Percentiles rank a stretch among this genome's conserved stretches.
Evolutionary conservation across 2,888 invertebrate genomes (phyloP).

Genomic region (Mactromeris polynyma): DNA sequence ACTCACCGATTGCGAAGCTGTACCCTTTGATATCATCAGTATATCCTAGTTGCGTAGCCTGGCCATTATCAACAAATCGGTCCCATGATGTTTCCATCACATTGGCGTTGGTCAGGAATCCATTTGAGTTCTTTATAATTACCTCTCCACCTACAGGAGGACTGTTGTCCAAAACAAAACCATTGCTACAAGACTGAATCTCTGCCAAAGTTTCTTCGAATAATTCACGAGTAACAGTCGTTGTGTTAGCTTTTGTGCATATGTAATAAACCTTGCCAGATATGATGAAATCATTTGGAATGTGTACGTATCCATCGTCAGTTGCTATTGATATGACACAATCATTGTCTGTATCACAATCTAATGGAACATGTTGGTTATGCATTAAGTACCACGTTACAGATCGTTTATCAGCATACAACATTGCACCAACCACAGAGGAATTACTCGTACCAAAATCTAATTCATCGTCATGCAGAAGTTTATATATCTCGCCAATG

Average conservation of each 20-base stretch:
- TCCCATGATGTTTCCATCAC: not conserved
- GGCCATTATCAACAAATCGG: not conserved
- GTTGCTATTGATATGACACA: not conserved
- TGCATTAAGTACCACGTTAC: conserved; percentile 4
- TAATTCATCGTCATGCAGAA: not conserved
- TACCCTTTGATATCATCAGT: not conserved
- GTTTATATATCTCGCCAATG: not conserved
- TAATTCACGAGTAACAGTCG: not conserved
- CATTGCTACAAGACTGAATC: conserved; percentile 14
- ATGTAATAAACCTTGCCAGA: conserved; percentile 9
- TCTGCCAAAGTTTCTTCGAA: not conserved
- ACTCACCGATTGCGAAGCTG: not conserved
- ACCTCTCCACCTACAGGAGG: not conserved
- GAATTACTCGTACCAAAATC: not conserved
- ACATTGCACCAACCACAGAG: not conserved
- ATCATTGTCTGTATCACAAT: not conserved
- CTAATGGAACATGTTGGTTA: not conserved
- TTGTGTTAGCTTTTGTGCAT: not conserved
- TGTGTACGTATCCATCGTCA: not conserved
- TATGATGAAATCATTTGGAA: not conserved
- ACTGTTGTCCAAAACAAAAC: conserved; percentile 10
- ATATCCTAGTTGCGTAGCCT: not conserved
- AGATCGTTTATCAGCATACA: not conserved
- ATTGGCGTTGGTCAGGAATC: not conserved
- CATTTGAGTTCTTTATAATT: not conserved